Percentiles rank a stretch among this genome's conserved stretches.
Evolutionary conservation across 2,113 vertebrate genomes (phyloP).

Genomic region (Cottus gobio): DNA sequence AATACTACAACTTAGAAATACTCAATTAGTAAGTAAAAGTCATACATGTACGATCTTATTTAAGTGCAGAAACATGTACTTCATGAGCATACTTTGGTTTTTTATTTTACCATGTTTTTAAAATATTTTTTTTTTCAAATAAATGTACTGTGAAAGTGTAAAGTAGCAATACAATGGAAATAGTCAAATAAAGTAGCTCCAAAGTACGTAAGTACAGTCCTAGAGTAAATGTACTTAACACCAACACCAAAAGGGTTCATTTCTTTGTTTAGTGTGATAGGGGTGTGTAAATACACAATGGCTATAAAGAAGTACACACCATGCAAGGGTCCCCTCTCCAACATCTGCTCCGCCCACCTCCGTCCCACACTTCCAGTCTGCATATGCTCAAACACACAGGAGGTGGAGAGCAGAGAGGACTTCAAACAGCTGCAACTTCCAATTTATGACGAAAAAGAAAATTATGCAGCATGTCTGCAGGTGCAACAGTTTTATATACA

Average conservation of each 20-base stretch:
- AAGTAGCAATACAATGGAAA: not conserved
- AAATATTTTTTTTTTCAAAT: not conserved
- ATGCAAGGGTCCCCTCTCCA: not conserved
- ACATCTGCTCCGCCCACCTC: slow-evolving; percentile 35
- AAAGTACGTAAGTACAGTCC: not conserved
- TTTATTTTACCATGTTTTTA: not conserved
- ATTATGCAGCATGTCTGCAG: not conserved
- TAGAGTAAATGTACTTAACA: not conserved
- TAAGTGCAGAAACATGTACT: not conserved
- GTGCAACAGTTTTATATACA: slow-evolving; percentile 11
- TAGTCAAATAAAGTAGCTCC: not conserved
- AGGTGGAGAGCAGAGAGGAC: not conserved
- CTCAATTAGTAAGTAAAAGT: not conserved
- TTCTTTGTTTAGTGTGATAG: not conserved
- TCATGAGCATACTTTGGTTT: too few relatives aligned
- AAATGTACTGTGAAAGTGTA: not conserved
- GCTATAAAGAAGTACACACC: not conserved
- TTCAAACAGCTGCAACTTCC: not conserved
- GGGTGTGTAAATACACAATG: not conserved
- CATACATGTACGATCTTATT: too few relatives aligned
- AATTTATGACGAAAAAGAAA: not conserved
- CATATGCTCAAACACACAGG: not conserved
- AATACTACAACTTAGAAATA: not conserved
- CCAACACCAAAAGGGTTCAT: not conserved
- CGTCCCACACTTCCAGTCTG: not conserved